These are phyloP conservation scores for Eidolon dupreanum DNA, from an alignment of 2,797 vertebrate genomes.

Conservation along the genomic window DNA sequence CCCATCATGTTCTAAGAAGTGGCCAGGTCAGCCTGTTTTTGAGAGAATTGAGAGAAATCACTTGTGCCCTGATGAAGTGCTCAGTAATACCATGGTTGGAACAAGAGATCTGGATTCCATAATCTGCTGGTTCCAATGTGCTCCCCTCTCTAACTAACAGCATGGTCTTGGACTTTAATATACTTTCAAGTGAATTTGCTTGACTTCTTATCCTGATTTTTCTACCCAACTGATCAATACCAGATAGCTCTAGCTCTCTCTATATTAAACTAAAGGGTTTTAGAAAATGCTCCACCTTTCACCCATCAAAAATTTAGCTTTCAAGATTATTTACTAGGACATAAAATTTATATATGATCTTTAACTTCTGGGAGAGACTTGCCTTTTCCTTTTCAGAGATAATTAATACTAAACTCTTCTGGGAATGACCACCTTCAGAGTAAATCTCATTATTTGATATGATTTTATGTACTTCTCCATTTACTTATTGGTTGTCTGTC, in stretches of 20 bases:
- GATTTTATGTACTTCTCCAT: background rate
- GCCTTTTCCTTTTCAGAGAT: background rate
- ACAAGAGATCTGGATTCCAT: slow-evolving; percentile 60
- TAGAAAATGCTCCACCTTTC: background rate
- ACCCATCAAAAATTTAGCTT: background rate
- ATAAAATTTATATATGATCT: background rate
- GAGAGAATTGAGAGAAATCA: slow-evolving; percentile 5
- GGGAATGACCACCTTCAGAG: background rate
- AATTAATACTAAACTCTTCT: background rate
- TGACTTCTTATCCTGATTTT: background rate
- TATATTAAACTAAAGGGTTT: background rate
- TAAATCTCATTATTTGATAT: background rate
- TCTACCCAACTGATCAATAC: background rate
- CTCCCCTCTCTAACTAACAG: slow-evolving; percentile 17
- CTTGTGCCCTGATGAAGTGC: slow-evolving; percentile 73
- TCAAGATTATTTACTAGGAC: background rate
- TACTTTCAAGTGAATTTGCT: slow-evolving; percentile 76
- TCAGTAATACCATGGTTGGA: slow-evolving; percentile 59
- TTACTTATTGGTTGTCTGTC: background rate
- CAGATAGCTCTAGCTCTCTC: background rate
- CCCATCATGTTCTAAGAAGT: background rate
- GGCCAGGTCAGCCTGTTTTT: background rate
- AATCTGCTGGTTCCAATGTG: background rate
- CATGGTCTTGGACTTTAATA: slow-evolving; percentile 79
- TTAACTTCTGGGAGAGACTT: background rate